Conservation (phyloP, 1,140 invertebrate species). For the Leptinotarsa texana region DNA sequence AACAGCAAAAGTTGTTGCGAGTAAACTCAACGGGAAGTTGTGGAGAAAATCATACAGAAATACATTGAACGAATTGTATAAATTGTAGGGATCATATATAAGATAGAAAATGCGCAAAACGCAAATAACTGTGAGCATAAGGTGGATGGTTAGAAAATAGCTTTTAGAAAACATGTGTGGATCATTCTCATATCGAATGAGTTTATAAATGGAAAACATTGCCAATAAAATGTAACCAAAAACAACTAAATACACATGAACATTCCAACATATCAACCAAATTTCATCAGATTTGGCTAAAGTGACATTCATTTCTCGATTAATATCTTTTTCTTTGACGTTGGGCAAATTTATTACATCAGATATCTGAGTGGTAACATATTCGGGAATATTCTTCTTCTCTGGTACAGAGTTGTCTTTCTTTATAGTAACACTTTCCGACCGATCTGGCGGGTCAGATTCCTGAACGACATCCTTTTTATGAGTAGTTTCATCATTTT, state of each 20-base stretch:
- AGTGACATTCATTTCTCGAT: slow-evolving; percentile 50
- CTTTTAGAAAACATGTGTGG: slow-evolving; percentile 78
- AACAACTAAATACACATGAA: slow-evolving; percentile 85
- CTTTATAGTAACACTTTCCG: slow-evolving; percentile 49
- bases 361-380: slow-evolving; percentile 51
- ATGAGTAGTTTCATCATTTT: slow-evolving; percentile 16
- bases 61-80: slow-evolving; percentile 74
- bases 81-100: slow-evolving; percentile 88
- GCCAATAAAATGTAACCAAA: slow-evolving; percentile 80
- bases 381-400: slow-evolving; percentile 41
- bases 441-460: slow-evolving; percentile 37
- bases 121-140: slow-evolving; percentile 79
- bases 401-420: slow-evolving; percentile 41
- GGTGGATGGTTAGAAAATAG: slow-evolving; percentile 83
- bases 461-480: slow-evolving; percentile 33
- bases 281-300: slow-evolving; percentile 57
- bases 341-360: slow-evolving; percentile 52
- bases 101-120: slow-evolving; percentile 81
- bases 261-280: slow-evolving; percentile 83
- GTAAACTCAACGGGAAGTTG: slow-evolving; percentile 79
- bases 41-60: slow-evolving; percentile 80
- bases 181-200: slow-evolving; percentile 78
- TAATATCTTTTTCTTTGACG: slow-evolving; percentile 49
- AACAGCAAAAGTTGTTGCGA: slow-evolving; percentile 83
- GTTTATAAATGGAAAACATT: slow-evolving; percentile 79